Base-by-base conservation (phyloP, 2,113 vertebrate species). In the Vireo altiloquus region DNA sequence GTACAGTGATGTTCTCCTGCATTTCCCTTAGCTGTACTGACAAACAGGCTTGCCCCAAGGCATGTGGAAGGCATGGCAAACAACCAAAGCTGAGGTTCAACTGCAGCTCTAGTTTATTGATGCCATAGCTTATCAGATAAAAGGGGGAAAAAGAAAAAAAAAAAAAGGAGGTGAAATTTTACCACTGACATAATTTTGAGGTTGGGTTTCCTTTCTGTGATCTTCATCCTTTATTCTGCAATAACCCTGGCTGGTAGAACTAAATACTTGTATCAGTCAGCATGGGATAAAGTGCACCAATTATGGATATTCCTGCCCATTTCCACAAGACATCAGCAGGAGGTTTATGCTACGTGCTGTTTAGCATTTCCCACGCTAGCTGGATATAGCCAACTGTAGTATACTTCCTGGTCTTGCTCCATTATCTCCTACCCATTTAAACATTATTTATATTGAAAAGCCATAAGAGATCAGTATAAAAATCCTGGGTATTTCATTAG, bases 221-320 rank as follows among this genome's bases (percentile, higher is more conserved):
- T 75, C 61, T 31, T 70, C 47, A 56, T 35, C 61, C n/a, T 88
- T 68, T 76, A 72, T 28, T 57, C 49, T 56, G 33, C 49, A 61
- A 28, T n/a, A 91, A 35, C 24, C 6, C 40, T 60, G 57, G 18
- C 44, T 81, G 49, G 30, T 39, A 89, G 24, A 87, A 87, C 27
- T 35, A 75, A 83, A 56, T 39, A 54, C 8, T 47, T 61, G 3
- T 18, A 79, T 60, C 53, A 59, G 33, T 31, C 65, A 75, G 61
- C 6, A 6, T n/a, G 40, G 28, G 57, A 76, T n/a, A 79, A 71
- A 88, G 7, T 49, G 31, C 40, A 37, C 23, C 0, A 0, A 30
- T 80, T 72, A 68, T 2, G 4, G 61, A 82, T 82, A 81, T 72
- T 85, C n/a, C 57, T 71, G 59, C 37, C 31, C n/a, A 28, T 82